These are phyloP conservation scores for Tetranychus piercei DNA, from an alignment of 2,888 invertebrate genomes.

Conservation along the genomic window DNA sequence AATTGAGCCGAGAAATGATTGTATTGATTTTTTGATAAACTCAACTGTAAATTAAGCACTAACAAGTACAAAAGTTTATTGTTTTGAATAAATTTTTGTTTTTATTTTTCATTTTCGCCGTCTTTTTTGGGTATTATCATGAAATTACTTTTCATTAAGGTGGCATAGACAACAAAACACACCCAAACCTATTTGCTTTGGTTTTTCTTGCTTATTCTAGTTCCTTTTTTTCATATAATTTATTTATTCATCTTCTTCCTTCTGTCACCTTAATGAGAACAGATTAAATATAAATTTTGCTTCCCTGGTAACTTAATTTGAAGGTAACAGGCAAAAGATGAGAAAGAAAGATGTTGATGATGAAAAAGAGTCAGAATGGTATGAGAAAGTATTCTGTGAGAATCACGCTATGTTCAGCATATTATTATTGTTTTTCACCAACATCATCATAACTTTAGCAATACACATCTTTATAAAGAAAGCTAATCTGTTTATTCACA, in stretches of 20 bases:
- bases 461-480: not conserved
- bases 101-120: not conserved
- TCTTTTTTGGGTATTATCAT: not conserved
- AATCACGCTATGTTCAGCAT: not conserved
- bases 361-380: not conserved
- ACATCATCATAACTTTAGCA: not conserved
- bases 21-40: not conserved
- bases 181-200: not conserved
- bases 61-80: not conserved
- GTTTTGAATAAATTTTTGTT: not conserved
- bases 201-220: too few relatives aligned
- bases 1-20: not conserved
- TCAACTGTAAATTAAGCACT: not conserved
- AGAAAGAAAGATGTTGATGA: not conserved
- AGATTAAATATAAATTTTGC: not conserved
- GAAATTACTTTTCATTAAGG: not conserved
- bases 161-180: not conserved
- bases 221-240: too few relatives aligned
- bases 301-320: not conserved
- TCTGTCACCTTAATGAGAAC: not conserved
- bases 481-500: not conserved
- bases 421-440: not conserved
- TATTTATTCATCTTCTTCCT: not conserved
- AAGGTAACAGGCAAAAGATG: not conserved
- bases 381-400: not conserved